phyloP scores from a whole-genome alignment of 2,888 invertebrate species.

The Ormyrus nitidulus region DNA sequence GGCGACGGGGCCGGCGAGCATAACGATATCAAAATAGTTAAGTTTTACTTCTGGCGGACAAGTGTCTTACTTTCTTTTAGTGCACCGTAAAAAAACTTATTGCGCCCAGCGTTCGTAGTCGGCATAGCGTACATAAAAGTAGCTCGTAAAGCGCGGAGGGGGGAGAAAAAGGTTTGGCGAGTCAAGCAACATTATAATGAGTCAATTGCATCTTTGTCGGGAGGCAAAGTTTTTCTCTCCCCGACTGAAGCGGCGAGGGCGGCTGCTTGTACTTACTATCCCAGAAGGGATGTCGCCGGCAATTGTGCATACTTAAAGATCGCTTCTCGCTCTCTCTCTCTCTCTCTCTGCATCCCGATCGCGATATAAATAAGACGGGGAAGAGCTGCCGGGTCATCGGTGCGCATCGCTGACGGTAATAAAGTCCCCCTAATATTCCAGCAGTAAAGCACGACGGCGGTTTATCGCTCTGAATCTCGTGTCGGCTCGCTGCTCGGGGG shows the following conservation, averaged over 20 bases:
- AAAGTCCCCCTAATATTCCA: slow-evolving; percentile 49
- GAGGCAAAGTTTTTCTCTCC: slow-evolving; percentile 21
- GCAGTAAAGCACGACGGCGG: slow-evolving; percentile 26
- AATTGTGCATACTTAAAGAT: slow-evolving; percentile 37
- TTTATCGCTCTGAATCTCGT: slow-evolving; percentile 32
- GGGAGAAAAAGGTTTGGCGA: slow-evolving; percentile 14
- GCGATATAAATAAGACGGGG: slow-evolving; percentile 48
- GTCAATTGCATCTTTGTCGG: slow-evolving; percentile 42
- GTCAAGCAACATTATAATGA: slow-evolving; percentile 49
- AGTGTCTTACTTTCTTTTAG: slow-evolving; percentile 43
- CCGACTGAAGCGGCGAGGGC: no score
- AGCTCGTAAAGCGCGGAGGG: slow-evolving; percentile 12
- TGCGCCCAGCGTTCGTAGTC: slow-evolving; percentile 6
- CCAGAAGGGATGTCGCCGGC: background rate
- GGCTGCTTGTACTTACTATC: background rate
- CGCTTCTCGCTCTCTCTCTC: background rate
- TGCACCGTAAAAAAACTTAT: slow-evolving; percentile 37
- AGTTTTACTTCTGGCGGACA: slow-evolving; percentile 33
- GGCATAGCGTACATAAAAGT: slow-evolving; percentile 13
- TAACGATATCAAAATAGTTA: slow-evolving; percentile 25
- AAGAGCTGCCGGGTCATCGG: slow-evolving; percentile 31
- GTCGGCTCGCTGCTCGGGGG: background rate
- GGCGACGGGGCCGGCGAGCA: background rate
- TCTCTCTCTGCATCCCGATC: background rate
- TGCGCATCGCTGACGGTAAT: slow-evolving; percentile 40